phyloP scores from a whole-genome alignment of 2,888 invertebrate species.

The Tenthredo scrophulariae region DNA sequence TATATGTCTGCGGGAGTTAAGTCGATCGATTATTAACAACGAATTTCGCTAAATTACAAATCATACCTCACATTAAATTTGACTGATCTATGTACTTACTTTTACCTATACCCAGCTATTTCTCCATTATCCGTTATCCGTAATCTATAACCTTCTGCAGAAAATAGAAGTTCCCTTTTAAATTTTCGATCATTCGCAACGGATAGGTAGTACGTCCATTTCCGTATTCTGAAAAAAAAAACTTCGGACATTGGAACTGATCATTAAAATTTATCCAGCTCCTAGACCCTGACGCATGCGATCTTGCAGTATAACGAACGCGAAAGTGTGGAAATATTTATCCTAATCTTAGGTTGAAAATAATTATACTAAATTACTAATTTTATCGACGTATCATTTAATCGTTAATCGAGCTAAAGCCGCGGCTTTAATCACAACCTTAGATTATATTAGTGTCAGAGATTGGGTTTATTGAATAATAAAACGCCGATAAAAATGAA shows the following conservation, averaged over 20 bases:
- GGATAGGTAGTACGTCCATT: not conserved
- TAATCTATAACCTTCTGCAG: not conserved
- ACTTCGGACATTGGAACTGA: not conserved
- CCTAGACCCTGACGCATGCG: not conserved
- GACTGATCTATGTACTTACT: not conserved
- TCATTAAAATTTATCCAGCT: not conserved
- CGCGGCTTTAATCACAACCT: not conserved
- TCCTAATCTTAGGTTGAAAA: not conserved
- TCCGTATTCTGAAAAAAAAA: not conserved
- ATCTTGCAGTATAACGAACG: not conserved
- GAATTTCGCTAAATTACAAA: not conserved
- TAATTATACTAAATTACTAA: not conserved
- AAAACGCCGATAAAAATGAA: slow-evolving; percentile 28
- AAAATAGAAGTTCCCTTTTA: not conserved
- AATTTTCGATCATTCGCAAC: not conserved
- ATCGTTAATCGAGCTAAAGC: not conserved
- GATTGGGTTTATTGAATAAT: slow-evolving; percentile 10
- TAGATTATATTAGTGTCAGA: not conserved
- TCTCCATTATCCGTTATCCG: not conserved
- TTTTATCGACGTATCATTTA: not conserved
- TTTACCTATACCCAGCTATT: not conserved
- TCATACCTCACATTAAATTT: not conserved
- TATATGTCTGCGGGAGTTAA: not conserved
- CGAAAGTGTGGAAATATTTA: not conserved
- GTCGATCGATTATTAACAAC: not conserved